phyloP scores from a whole-genome alignment of 2,113 vertebrate species.

The Cyprinodon variegatus region DNA sequence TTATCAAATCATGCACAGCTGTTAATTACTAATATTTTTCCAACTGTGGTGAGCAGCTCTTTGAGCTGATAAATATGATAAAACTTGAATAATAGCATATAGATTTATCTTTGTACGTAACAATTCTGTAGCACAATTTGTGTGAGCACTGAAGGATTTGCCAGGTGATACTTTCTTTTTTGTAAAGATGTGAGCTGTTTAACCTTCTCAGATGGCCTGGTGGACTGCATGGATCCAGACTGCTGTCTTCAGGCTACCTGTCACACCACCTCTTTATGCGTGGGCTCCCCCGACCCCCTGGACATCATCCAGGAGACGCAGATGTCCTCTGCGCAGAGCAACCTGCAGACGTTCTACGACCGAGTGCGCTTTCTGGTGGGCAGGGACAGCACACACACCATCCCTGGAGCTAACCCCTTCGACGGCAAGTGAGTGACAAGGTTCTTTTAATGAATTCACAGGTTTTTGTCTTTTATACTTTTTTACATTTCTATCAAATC shows the following conservation, averaged over 20 bases:
- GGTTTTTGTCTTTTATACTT: not conserved
- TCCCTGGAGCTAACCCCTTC: conserved; percentile 92
- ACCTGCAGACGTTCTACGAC: conserved; percentile 91
- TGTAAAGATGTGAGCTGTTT: conserved; percentile 39
- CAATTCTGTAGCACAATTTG: not conserved
- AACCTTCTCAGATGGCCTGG: conserved; percentile 87
- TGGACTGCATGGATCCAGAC: conserved; percentile 99
- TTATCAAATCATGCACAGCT: too few relatives aligned
- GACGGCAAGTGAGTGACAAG: conserved; percentile 88
- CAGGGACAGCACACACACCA: conserved; percentile 91
- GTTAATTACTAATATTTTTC: not conserved
- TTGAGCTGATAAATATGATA: not conserved
- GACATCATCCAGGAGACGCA: conserved; percentile 97
- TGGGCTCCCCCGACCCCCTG: conserved; percentile 93
- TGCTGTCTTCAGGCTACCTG: conserved; percentile 95
- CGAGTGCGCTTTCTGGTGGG: conserved; percentile 93
- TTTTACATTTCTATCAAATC: not conserved
- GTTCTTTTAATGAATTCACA: not conserved
- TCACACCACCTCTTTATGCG: conserved; percentile 88
- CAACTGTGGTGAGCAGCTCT: not conserved
- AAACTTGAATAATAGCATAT: not conserved
- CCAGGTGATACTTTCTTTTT: conserved; percentile 49
- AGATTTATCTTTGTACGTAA: not conserved
- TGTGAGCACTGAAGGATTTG: conserved; percentile 16
- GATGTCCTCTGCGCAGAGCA: conserved; percentile 84